Conservation (phyloP, 2,888 invertebrate species). For the Platycnemis pennipes region DNA sequence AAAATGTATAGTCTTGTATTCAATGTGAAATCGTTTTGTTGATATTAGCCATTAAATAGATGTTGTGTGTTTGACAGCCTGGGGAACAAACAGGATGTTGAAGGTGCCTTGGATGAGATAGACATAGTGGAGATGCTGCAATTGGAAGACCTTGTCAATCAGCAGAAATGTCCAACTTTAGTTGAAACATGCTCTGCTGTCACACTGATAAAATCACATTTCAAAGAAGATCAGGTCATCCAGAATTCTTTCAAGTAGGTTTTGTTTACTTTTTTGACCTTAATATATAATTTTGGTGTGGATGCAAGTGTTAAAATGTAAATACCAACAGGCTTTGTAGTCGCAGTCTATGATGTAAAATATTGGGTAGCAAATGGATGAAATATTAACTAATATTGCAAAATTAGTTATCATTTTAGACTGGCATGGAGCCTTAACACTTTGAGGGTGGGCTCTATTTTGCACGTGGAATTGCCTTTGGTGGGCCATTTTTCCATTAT, state of each 20-base stretch:
- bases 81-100: slow-evolving; percentile 93
- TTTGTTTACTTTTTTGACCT: not conserved
- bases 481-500: too few relatives aligned
- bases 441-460: too few relatives aligned
- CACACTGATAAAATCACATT: not conserved
- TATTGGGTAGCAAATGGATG: too few relatives aligned
- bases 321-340: too few relatives aligned
- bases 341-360: too few relatives aligned
- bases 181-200: slow-evolving; percentile 87
- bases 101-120: slow-evolving; percentile 89
- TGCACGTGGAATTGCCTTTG: too few relatives aligned
- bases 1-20: not conserved
- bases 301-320: too few relatives aligned
- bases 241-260: slow-evolving; percentile 58
- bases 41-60: not conserved
- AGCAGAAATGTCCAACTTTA: slow-evolving; percentile 88
- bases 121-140: slow-evolving; percentile 90
- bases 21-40: not conserved
- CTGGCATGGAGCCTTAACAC: too few relatives aligned
- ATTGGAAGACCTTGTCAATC: slow-evolving; percentile 88
- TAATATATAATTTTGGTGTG: too few relatives aligned
- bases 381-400: too few relatives aligned
- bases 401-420: too few relatives aligned
- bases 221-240: slow-evolving; percentile 52
- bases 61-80: slow-evolving; percentile 79